phyloP scores from a whole-genome alignment of 2,888 invertebrate genomes.

The Anodontia alba region DNA sequence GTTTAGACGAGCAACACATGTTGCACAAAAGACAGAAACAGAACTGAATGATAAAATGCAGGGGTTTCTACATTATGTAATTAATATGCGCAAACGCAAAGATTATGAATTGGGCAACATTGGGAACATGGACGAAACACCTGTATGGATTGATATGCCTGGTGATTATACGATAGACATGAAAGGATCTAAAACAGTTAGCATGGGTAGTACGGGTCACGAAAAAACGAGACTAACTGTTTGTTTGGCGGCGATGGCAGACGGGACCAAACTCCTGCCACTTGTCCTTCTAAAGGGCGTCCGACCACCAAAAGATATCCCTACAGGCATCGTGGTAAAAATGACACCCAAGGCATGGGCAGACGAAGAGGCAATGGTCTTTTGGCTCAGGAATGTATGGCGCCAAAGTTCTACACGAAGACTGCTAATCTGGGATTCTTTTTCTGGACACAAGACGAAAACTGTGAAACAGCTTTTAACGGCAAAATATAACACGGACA shows the following conservation, averaged over 20 bases:
- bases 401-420: not conserved
- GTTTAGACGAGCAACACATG: slow-evolving; percentile 1
- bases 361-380: not conserved
- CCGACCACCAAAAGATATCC: not conserved
- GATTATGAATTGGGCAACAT: not conserved
- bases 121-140: not conserved
- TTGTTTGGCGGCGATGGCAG: not conserved
- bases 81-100: not conserved
- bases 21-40: slow-evolving; percentile 6
- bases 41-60: not conserved
- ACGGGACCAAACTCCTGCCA: not conserved
- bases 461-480: not conserved
- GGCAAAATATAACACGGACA: not conserved
- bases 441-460: not conserved
- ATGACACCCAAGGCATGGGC: not conserved
- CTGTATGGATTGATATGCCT: not conserved
- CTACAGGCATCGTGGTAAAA: not conserved
- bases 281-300: not conserved
- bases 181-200: not conserved
- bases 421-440: not conserved
- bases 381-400: not conserved
- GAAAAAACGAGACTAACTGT: not conserved
- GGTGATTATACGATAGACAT: not conserved
- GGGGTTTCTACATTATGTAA: not conserved
- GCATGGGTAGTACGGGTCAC: not conserved